phyloP scores from a whole-genome alignment of 2,797 vertebrate species.

The Pangasius djambal region DNA sequence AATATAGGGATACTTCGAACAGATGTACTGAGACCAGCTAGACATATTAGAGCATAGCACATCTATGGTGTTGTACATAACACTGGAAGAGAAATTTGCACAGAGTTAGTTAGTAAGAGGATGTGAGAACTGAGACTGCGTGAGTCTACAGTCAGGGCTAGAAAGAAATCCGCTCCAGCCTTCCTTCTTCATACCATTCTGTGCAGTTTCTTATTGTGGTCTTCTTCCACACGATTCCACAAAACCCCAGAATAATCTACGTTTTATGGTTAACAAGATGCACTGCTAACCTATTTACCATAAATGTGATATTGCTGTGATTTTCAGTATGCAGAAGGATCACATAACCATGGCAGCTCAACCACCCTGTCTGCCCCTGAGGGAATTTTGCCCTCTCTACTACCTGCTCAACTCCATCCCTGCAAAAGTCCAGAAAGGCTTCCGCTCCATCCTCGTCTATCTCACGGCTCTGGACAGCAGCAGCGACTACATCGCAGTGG shows the following conservation, averaged over 20 bases:
- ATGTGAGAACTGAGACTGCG: not conserved
- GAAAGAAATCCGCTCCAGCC: not conserved
- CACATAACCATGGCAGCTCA: slow-evolving; percentile 78
- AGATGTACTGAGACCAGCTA: not conserved
- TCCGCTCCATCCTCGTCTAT: slow-evolving; percentile 91
- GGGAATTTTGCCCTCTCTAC: slow-evolving; percentile 94
- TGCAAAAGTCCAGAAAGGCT: slow-evolving; percentile 88
- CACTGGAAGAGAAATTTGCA: not conserved
- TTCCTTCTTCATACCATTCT: not conserved
- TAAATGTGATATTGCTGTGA: not conserved
- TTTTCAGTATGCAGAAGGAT: slow-evolving; percentile 30
- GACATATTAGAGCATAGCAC: not conserved
- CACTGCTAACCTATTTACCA: too few relatives aligned
- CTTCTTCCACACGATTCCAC: not conserved
- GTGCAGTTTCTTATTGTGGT: not conserved
- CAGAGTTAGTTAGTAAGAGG: not conserved
- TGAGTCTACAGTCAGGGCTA: not conserved
- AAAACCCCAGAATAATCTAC: not conserved
- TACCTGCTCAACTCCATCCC: slow-evolving; percentile 93
- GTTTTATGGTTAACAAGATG: not conserved
- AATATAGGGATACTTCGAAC: not conserved
- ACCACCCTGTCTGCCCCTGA: slow-evolving; percentile 73
- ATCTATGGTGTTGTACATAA: not conserved
- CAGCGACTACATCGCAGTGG: slow-evolving; percentile 91
- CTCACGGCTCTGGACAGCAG: slow-evolving; percentile 92